Conservation (phyloP, 2,797 vertebrate species). For the Pterois miles region DNA sequence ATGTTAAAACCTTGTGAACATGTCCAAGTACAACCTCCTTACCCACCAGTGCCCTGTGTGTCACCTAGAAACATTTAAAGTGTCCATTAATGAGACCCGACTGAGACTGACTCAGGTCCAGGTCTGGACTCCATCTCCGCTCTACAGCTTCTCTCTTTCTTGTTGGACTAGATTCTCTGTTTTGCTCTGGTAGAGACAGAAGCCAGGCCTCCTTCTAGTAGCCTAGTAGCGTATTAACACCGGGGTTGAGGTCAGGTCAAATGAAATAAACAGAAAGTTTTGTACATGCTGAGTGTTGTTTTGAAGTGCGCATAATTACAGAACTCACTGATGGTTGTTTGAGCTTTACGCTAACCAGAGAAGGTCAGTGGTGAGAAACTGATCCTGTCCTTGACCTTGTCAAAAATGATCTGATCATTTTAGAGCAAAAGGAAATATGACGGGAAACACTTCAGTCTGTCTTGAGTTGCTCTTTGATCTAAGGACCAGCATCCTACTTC, state of each 20-base stretch:
- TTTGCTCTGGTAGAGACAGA: slow-evolving; percentile 65
- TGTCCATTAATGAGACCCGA: slow-evolving; percentile 60
- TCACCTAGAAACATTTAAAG: slow-evolving; percentile 60
- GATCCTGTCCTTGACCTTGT: slow-evolving; percentile 27
- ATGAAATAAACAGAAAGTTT: slow-evolving; percentile 46
- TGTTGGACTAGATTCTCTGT: slow-evolving; percentile 20
- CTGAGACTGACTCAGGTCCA: slow-evolving; percentile 41
- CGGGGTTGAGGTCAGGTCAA: slow-evolving; percentile 64
- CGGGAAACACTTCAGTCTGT: slow-evolving; percentile 6
- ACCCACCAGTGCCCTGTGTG: slow-evolving; percentile 29
- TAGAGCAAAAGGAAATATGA: neutral
- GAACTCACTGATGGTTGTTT: slow-evolving; percentile 4
- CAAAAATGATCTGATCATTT: slow-evolving; percentile 20
- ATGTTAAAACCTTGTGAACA: slow-evolving; percentile 20
- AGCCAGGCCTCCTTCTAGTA: slow-evolving; percentile 70
- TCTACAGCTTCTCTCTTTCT: slow-evolving; percentile 27
- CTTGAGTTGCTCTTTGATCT: neutral
- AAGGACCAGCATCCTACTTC: neutral
- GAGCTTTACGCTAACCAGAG: slow-evolving; percentile 27
- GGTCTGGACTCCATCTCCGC: slow-evolving; percentile 67
- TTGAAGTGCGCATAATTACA: neutral
- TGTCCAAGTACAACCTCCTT: slow-evolving; percentile 14
- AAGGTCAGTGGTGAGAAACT: slow-evolving; percentile 27
- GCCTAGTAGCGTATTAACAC: slow-evolving; percentile 35
- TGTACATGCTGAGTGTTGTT: slow-evolving; percentile 35